phyloP scores from a whole-genome alignment of 2,888 invertebrate species.

The Bimastos eiseni region DNA sequence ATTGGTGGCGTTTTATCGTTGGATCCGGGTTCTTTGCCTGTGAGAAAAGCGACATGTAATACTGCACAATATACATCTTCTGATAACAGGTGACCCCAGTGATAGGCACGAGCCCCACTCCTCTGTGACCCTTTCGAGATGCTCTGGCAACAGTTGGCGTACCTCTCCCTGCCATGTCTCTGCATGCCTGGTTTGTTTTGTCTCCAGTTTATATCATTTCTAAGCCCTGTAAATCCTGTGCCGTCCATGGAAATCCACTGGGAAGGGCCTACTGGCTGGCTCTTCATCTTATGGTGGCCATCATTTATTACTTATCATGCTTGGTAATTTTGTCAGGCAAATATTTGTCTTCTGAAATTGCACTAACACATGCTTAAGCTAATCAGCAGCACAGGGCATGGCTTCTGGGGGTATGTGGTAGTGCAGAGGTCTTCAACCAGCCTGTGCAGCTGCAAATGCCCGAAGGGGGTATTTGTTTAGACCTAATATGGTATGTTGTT shows the following conservation, averaged over 20 bases:
- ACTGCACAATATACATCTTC: neutral
- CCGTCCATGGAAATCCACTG: neutral
- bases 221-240: neutral
- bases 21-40: constrained; percentile 3
- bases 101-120: neutral
- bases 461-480: neutral
- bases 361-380: neutral
- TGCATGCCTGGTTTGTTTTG: neutral
- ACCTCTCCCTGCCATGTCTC: neutral
- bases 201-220: neutral
- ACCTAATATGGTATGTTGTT: neutral
- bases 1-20: neutral
- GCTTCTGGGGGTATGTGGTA: neutral
- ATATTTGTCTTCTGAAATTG: neutral
- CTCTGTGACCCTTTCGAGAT: neutral
- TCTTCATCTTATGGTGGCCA: neutral
- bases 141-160: neutral
- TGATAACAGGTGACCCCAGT: neutral
- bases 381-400: neutral
- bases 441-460: constrained; percentile 10
- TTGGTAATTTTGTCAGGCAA: neutral
- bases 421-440: neutral
- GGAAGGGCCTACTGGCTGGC: neutral
- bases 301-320: constrained; percentile 5
- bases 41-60: neutral